Evolutionary conservation across 2,797 vertebrate species (phyloP), one percentile per base, ranked within the genome.

Genomic region (Chrysocyon brachyurus): DNA sequence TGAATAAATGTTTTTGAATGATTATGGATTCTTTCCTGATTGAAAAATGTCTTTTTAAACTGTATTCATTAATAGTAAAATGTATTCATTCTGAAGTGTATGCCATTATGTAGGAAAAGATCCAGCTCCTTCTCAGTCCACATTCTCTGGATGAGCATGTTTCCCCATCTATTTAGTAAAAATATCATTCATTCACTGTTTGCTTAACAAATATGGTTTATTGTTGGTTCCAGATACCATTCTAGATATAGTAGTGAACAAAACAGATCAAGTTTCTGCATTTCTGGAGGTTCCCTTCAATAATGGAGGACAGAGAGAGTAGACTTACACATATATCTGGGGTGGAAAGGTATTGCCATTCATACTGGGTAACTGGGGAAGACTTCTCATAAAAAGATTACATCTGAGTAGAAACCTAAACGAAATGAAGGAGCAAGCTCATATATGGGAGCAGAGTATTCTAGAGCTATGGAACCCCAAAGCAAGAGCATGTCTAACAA

Each of bases 1-100:
- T 90, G 57, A 89, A 28, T 68, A 24, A 75, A 12, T 81, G 17
- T 78, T 87, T 82, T 66, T 87, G 64, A 73, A 78, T 24, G 21
- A 68, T 28, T 54, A 0, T 59, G 19, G 17, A 19, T 72, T 92
- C 31, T 73, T 87, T 83, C 79, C 10, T 90, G 54, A 93, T 36
- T 86, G 93, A 86, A 96, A 70, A 81, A 33, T 82, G 21, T 63
- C 54, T 21, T 49, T 82, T 93, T 46, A 61, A 94, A 93, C 49
- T 77, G 6, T 28, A 46, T 56, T 86, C 64, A 68, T 68, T 85
- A 31, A 24, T 68, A 78, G 12, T 40, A 24, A 85, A 90, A 68
- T 83, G 8, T 14, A 7, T 78, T 90, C 64, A 33, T 93, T 79
- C 83, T 95, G 36, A 88, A 93, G 49, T 90, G 49, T 79, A 15